phyloP scores from a whole-genome alignment of 1,140 invertebrate genomes.

The Elymnias hypermnestra region DNA sequence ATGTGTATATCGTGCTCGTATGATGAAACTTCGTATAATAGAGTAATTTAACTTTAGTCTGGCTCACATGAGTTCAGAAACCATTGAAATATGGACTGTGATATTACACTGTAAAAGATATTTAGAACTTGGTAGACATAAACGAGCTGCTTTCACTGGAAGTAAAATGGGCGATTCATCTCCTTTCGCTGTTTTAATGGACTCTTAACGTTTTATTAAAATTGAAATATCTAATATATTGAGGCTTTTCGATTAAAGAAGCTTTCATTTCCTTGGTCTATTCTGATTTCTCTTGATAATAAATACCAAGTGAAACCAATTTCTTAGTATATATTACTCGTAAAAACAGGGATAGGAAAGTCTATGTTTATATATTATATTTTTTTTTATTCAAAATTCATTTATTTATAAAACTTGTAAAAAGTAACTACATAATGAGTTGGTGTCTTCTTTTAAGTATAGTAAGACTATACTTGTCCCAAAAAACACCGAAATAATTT shows the following conservation, averaged over 20 bases:
- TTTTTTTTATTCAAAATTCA: too few relatives aligned
- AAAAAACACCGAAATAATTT: too few relatives aligned
- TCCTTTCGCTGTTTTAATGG: constrained; percentile 17
- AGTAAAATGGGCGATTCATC: constrained; percentile 22
- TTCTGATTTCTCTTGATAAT: neutral
- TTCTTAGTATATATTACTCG: too few relatives aligned
- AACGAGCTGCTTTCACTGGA: constrained; percentile 19
- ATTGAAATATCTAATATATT: constrained; percentile 9
- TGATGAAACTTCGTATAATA: constrained; percentile 9
- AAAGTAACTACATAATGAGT: too few relatives aligned
- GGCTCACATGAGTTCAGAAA: constrained; percentile 14
- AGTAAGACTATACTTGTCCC: too few relatives aligned
- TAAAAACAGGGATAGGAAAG: too few relatives aligned
- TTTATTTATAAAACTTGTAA: too few relatives aligned
- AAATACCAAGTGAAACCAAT: too few relatives aligned
- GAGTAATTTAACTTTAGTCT: constrained; percentile 22
- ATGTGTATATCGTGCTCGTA: too few relatives aligned
- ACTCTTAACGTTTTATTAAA: constrained; percentile 17
- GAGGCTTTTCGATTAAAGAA: constrained; percentile 11
- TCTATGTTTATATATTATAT: too few relatives aligned
- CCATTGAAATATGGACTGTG: constrained; percentile 17
- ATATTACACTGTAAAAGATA: constrained; percentile 15
- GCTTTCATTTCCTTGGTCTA: neutral
- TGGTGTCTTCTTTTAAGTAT: too few relatives aligned
- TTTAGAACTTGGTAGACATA: constrained; percentile 10